These are phyloP conservation scores for Manis pentadactyla DNA, from an alignment of 2,797 vertebrate genomes.

Conservation along the genomic window DNA sequence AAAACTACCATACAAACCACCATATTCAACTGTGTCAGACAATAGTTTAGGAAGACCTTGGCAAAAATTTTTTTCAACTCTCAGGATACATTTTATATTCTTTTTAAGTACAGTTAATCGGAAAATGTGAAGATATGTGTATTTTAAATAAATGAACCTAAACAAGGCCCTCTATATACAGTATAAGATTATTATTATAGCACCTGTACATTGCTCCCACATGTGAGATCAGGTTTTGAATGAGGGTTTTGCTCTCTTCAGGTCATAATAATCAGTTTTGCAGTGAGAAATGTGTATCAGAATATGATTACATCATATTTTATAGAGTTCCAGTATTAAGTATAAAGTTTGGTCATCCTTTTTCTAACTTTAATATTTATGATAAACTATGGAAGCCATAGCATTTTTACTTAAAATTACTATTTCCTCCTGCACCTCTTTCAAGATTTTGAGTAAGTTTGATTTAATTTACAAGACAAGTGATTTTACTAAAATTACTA, in stretches of 20 bases:
- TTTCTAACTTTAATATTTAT: neutral
- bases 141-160: neutral
- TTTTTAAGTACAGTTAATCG: neutral
- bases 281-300: neutral
- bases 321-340: neutral
- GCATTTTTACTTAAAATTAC: neutral
- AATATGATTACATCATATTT: neutral
- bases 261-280: neutral
- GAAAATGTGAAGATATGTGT: neutral
- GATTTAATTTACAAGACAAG: neutral
- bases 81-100: neutral
- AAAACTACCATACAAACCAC: neutral
- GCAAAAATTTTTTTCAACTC: neutral
- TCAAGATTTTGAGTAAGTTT: neutral
- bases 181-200: neutral
- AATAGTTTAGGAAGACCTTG: neutral
- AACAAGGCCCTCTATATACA: neutral
- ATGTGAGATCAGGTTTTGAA: neutral
- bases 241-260: neutral
- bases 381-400: neutral
- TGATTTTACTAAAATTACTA: neutral
- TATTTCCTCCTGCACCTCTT: neutral
- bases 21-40: neutral
- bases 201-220: fast-evolving
- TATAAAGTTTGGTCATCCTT: neutral